Evolutionary conservation across 2,888 invertebrate species (phyloP).

Genomic region (Rutpela maculata): DNA sequence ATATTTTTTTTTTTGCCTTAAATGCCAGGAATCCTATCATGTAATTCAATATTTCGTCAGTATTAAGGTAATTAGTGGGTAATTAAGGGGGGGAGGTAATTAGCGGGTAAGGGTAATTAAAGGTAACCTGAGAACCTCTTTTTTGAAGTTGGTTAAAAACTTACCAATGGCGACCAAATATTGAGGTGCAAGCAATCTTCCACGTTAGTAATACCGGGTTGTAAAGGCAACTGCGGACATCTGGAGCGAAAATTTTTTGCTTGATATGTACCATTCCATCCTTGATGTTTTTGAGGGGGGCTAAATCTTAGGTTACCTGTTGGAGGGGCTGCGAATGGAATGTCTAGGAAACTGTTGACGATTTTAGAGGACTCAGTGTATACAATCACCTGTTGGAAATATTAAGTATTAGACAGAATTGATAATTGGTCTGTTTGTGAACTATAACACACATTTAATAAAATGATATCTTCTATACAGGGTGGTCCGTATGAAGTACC

Average conservation of each 20-base stretch:
- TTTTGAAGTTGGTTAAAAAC: constrained; percentile 37
- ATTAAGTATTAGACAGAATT: not conserved
- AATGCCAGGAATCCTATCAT: no score
- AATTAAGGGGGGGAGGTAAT: no score
- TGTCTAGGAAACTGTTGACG: constrained; percentile 84
- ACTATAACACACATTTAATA: no score
- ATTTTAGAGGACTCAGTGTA: constrained; percentile 80
- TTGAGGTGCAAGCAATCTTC: constrained; percentile 95
- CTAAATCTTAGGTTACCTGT: constrained; percentile 84
- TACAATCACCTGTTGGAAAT: constrained; percentile 77
- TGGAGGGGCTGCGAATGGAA: constrained; percentile 89
- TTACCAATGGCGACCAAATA: constrained; percentile 90
- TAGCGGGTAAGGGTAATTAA: no score
- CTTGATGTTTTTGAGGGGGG: constrained; percentile 82
- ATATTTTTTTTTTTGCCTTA: no score
- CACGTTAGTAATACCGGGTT: constrained; percentile 69
- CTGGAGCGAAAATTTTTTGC: constrained; percentile 83
- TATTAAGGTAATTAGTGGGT: no score
- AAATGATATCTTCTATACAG: no score
- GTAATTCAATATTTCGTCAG: no score
- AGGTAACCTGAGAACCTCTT: no score
- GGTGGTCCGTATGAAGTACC: no score
- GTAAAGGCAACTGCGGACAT: constrained; percentile 79
- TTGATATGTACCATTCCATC: constrained; percentile 83
- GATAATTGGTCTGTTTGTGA: no score